phyloP scores from a whole-genome alignment of 2,888 invertebrate genomes.

The Drosophila silvestris region DNA sequence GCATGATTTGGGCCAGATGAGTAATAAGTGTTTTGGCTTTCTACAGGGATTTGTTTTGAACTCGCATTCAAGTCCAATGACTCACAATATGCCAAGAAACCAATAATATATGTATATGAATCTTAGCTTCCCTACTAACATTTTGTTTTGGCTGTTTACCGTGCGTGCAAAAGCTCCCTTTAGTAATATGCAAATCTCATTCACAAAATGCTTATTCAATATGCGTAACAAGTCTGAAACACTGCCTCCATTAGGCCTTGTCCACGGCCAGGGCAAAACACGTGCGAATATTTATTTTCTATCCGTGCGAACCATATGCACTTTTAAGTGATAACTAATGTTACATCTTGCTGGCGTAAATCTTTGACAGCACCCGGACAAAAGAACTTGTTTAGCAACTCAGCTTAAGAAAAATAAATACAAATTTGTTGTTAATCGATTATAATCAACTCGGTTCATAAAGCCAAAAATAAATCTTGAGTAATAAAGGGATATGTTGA shows the following conservation, averaged over 20 bases:
- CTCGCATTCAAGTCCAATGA: conserved; percentile 39
- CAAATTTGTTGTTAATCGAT: neutral
- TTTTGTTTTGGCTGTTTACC: conserved; percentile 38
- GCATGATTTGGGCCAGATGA: conserved; percentile 57
- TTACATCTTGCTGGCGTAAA: conserved; percentile 25
- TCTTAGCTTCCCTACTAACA: conserved; percentile 34
- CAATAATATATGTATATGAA: neutral
- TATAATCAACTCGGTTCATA: neutral
- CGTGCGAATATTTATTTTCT: conserved; percentile 27
- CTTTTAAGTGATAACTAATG: conserved; percentile 31
- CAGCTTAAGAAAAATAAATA: neutral
- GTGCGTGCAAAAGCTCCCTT: conserved; percentile 36
- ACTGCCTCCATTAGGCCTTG: conserved; percentile 41
- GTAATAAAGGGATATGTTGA: neutral
- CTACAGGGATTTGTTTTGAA: conserved; percentile 28
- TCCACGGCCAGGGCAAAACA: conserved; percentile 23
- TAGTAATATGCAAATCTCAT: conserved; percentile 53
- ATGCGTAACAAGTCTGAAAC: conserved; percentile 45
- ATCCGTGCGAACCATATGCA: conserved; percentile 29
- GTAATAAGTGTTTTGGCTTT: conserved; percentile 46
- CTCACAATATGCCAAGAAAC: conserved; percentile 18
- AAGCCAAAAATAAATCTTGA: neutral
- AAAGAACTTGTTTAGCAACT: conserved; percentile 14
- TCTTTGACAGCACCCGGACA: conserved; percentile 4
- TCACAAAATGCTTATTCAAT: conserved; percentile 21